Evolutionary conservation across 1,140 invertebrate species (phyloP).

Genomic region (Leptoteleia sp.): DNA sequence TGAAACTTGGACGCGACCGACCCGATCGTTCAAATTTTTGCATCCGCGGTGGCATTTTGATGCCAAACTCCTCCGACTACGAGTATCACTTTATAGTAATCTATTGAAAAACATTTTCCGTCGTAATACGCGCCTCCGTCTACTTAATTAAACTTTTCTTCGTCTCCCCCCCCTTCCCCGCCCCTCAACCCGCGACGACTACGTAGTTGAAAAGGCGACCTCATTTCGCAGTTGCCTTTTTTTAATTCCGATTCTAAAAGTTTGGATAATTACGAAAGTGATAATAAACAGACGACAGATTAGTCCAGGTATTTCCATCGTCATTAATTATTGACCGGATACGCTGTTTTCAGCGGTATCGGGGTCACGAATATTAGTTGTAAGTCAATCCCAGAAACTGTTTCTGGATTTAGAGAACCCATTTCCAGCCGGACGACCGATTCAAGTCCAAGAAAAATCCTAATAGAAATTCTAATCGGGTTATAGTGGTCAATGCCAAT

Average conservation of each 20-base stretch:
- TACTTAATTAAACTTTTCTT: slow-evolving; percentile 22
- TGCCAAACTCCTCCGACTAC: neutral
- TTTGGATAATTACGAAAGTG: slow-evolving; percentile 23
- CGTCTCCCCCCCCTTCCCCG: neutral
- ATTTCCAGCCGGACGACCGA: neutral
- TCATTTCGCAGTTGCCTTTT: slow-evolving; percentile 15
- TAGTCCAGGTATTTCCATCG: slow-evolving; percentile 11
- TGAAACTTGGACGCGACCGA: slow-evolving; percentile 22
- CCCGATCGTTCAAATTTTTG: slow-evolving; percentile 45
- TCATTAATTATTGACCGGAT: slow-evolving; percentile 14
- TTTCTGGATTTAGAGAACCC: neutral
- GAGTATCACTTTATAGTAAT: neutral
- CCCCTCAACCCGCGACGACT: too few relatives aligned
- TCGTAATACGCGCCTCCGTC: slow-evolving; percentile 2
- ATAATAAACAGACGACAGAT: slow-evolving; percentile 20
- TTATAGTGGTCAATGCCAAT: too few relatives aligned
- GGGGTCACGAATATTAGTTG: slow-evolving; percentile 24
- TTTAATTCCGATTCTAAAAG: slow-evolving; percentile 19
- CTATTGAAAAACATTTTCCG: slow-evolving; percentile 12
- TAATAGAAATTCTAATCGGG: neutral
- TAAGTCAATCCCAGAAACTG: slow-evolving; percentile 5
- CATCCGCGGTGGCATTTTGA: slow-evolving; percentile 4
- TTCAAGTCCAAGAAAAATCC: neutral
- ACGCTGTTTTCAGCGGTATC: slow-evolving; percentile 5
- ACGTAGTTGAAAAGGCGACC: neutral